phyloP scores from a whole-genome alignment of 2,113 vertebrate species.

The Caretta caretta region DNA sequence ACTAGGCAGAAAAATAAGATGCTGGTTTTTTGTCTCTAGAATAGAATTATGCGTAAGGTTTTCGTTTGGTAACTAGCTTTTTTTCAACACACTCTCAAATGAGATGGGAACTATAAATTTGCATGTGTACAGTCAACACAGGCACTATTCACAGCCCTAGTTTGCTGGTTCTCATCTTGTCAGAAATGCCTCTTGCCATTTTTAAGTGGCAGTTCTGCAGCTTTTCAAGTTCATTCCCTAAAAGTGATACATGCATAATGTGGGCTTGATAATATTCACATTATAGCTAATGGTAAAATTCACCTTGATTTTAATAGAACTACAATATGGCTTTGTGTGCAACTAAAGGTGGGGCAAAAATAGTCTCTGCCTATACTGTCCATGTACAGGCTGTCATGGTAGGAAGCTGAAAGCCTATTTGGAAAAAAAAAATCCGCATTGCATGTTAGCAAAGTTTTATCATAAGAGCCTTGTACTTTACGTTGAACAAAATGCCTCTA shows the following conservation, averaged over 20 bases:
- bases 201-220: not conserved
- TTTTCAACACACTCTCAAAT: not conserved
- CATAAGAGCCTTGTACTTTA: not conserved
- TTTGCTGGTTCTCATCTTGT: not conserved
- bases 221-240: not conserved
- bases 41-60: not conserved
- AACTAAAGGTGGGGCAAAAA: not conserved
- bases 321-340: not conserved
- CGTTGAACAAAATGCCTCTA: conserved; percentile 37
- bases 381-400: accelerated
- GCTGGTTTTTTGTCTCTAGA: not conserved
- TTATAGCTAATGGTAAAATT: not conserved
- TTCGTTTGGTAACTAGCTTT: not conserved
- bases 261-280: not conserved
- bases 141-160: not conserved
- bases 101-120: not conserved
- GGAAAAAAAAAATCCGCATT: not conserved
- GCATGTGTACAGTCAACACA: not conserved
- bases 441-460: not conserved
- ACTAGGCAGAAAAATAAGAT: not conserved
- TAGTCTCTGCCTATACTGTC: not conserved
- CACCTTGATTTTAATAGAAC: not conserved
- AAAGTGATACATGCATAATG: not conserved
- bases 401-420: not conserved
- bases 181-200: not conserved